phyloP scores from a whole-genome alignment of 2,888 invertebrate species.

The Ormyrus rosae region DNA sequence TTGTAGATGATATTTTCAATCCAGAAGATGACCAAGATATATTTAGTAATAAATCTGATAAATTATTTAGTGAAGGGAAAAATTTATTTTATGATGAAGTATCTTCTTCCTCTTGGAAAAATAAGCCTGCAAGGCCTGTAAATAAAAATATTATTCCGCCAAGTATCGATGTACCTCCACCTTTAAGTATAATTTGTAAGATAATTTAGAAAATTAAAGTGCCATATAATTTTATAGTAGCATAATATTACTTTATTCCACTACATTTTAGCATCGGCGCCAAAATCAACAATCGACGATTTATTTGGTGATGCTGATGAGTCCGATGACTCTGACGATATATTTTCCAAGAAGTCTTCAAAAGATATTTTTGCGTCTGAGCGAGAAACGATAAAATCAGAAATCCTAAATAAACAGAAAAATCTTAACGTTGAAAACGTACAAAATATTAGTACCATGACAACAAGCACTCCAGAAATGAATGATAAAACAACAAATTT shows the following conservation, averaged over 20 bases:
- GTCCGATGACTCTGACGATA: conserved; percentile 72
- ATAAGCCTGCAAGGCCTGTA: conserved; percentile 59
- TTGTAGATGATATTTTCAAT: conserved; percentile 68
- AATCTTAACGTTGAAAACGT: conserved; percentile 61
- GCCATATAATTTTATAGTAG: conserved; percentile 4
- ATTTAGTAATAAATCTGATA: conserved; percentile 64
- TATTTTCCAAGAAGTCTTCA: conserved; percentile 68
- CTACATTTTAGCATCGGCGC: conserved; percentile 64
- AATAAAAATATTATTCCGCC: conserved; percentile 71
- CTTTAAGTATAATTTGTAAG: conserved; percentile 69
- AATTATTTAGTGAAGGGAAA: conserved; percentile 63
- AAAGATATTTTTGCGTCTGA: conserved; percentile 59
- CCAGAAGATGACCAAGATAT: conserved; percentile 64
- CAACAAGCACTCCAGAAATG: conserved; percentile 68
- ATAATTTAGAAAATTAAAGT: conserved; percentile 14
- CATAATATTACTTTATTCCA: conserved; percentile 6
- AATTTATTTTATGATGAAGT: conserved; percentile 67
- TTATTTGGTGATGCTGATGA: conserved; percentile 72
- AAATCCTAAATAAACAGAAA: conserved; percentile 58
- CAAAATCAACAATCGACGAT: conserved; percentile 73
- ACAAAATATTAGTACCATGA: conserved; percentile 58
- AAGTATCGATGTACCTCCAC: conserved; percentile 73
- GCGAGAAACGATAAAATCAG: conserved; percentile 39
- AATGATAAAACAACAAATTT: conserved; percentile 61
- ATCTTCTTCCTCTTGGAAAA: conserved; percentile 65